phyloP scores from a whole-genome alignment of 2,888 invertebrate species.

The Ceratothoa steindachneri region DNA sequence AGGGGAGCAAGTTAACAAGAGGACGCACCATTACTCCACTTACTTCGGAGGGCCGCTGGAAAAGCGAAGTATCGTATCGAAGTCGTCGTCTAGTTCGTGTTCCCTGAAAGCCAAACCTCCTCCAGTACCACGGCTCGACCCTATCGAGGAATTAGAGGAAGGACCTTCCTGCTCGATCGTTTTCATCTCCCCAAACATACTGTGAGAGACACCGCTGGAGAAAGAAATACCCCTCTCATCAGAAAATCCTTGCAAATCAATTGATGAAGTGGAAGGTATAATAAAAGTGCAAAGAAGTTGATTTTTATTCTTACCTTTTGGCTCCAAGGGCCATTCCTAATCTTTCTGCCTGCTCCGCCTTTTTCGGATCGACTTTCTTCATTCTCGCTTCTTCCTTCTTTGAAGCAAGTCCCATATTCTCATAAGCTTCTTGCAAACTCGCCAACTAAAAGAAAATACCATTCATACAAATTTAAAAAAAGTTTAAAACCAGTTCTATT shows the following conservation, averaged over 20 bases:
- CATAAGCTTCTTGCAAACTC: constrained; percentile 65
- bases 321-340: constrained; percentile 82
- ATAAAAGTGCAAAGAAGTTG: too few relatives aligned
- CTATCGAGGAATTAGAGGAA: constrained; percentile 5
- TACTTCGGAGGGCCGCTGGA: constrained; percentile 62
- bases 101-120: constrained; percentile 42
- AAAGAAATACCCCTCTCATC: constrained; percentile 36
- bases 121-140: constrained; percentile 21
- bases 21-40: too few relatives aligned
- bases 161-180: constrained; percentile 78
- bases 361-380: constrained; percentile 70
- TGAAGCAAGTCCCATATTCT: constrained; percentile 64
- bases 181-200: constrained; percentile 84
- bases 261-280: too few relatives aligned
- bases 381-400: constrained; percentile 69
- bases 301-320: constrained; percentile 59
- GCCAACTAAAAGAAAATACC: constrained; percentile 50
- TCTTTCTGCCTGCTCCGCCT: constrained; percentile 82
- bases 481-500: too few relatives aligned
- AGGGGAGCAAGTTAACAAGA: too few relatives aligned
- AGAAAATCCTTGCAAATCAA: too few relatives aligned
- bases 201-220: constrained; percentile 70
- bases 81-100: constrained; percentile 53
- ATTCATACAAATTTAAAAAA: background rate
- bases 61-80: constrained; percentile 50